These are phyloP conservation scores for Lerema accius DNA, from an alignment of 1,140 invertebrate species.

Conservation along the genomic window DNA sequence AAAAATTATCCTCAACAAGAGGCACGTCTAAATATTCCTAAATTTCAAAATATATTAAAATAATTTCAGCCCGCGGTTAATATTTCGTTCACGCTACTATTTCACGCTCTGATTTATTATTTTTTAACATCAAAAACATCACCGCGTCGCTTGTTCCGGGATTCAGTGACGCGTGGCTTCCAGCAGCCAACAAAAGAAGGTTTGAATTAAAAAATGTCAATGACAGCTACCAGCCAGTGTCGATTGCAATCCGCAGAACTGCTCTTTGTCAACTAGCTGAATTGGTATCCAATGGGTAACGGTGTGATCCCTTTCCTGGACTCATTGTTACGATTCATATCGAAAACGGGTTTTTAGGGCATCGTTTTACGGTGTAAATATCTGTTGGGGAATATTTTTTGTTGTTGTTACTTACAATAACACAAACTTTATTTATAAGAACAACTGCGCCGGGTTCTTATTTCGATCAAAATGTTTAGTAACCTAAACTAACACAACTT, in stretches of 20 bases:
- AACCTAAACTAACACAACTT: no score
- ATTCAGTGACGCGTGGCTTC: constrained; percentile 2
- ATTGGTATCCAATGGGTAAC: constrained; percentile 7
- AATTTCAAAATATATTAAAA: no score
- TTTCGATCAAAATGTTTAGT: no score
- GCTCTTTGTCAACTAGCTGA: constrained; percentile 4
- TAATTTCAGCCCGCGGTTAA: no score
- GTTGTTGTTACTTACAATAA: neutral
- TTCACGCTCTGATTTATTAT: constrained; percentile 1
- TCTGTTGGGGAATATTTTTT: neutral
- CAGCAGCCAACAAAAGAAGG: constrained; percentile 13
- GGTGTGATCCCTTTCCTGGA: neutral
- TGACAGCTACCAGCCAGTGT: constrained; percentile 5
- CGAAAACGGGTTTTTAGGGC: neutral
- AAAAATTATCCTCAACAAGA: no score
- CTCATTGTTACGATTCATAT: neutral
- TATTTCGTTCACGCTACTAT: constrained; percentile 4
- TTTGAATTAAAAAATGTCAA: constrained; percentile 17
- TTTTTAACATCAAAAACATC: constrained; percentile 11
- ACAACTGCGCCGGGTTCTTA: no score
- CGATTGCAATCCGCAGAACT: constrained; percentile 15
- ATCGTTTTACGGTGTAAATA: neutral
- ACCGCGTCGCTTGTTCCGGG: neutral
- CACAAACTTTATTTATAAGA: no score
- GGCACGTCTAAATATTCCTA: no score